Conservation (phyloP, 2,797 vertebrate species). For the Nasua narica region DNA sequence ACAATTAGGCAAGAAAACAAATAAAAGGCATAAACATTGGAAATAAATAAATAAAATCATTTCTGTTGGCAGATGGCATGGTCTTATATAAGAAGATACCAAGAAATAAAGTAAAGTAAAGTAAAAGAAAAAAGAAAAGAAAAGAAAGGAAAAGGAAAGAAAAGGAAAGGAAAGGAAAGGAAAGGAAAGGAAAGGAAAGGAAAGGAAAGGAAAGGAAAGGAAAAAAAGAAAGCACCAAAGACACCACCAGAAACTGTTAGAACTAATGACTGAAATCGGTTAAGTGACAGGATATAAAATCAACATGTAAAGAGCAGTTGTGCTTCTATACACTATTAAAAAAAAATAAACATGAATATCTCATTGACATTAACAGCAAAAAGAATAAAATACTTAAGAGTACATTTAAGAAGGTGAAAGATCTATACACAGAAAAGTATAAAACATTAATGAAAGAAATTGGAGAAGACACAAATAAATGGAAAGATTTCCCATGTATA, state of each 20-base stretch:
- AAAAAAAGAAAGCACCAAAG: not conserved
- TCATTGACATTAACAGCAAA: not conserved
- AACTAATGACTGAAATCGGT: not conserved
- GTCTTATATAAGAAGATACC: not conserved
- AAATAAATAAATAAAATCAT: not conserved
- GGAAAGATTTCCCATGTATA: not conserved
- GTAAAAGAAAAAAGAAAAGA: too few species aligned
- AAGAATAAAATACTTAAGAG: not conserved
- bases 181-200: too few species aligned
- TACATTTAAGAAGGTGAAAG: not conserved
- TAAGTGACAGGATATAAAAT: not conserved
- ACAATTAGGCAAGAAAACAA: not conserved
- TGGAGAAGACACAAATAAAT: not conserved
- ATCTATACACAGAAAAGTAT: not conserved
- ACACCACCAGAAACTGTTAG: not conserved
- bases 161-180: too few species aligned
- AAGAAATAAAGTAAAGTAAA: too few species aligned
- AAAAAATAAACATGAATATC: not conserved
- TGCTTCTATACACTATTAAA: not conserved
- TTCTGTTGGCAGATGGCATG: not conserved
- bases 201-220: too few species aligned
- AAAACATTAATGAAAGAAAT: not conserved
- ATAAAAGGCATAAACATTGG: not conserved
- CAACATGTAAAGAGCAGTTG: not conserved
- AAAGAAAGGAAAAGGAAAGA: too few species aligned